Percentiles rank a stretch among this genome's conserved stretches.
Conservation (phyloP, 2,888 invertebrate genomes). For the Metellina segmentata region DNA sequence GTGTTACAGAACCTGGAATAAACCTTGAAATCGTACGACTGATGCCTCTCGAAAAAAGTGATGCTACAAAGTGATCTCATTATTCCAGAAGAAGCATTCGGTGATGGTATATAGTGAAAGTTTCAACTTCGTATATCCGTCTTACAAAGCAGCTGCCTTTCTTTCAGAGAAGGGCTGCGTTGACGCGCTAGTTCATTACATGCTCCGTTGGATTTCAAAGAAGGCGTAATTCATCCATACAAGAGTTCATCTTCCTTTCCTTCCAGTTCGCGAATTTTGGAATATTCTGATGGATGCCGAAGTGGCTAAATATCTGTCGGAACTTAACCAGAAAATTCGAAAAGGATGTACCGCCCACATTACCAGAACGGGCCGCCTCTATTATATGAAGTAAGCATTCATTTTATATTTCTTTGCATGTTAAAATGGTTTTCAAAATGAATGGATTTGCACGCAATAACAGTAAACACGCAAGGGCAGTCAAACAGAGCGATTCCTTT, state of each 20-base stretch:
- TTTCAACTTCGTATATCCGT: neutral
- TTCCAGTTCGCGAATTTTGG: neutral
- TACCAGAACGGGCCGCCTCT: constrained; percentile 89
- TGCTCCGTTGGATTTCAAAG: neutral
- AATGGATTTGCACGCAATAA: too few species aligned
- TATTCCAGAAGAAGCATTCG: neutral
- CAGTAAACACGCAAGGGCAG: too few species aligned
- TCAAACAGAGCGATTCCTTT: too few species aligned
- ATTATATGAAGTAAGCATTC: constrained; percentile 93
- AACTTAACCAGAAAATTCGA: constrained; percentile 81
- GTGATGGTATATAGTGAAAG: constrained; percentile 66
- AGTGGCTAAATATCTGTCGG: constrained; percentile 70
- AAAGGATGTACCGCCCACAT: constrained; percentile 90
- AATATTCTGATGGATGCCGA: constrained; percentile 60
- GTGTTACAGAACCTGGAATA: too few species aligned
- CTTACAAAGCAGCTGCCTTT: constrained; percentile 11
- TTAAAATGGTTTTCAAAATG: too few species aligned
- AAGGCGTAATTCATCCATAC: neutral
- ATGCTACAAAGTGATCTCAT: too few species aligned
- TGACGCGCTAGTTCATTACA: neutral
- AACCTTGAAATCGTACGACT: too few species aligned
- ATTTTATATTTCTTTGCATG: neutral
- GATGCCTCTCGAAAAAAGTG: too few species aligned
- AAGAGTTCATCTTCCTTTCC: neutral
- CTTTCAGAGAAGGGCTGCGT: constrained; percentile 58